Percentiles rank a stretch among this genome's conserved stretches.
phyloP scores from a whole-genome alignment of 2,797 vertebrate species.

The Darevskia nairensis region DNA sequence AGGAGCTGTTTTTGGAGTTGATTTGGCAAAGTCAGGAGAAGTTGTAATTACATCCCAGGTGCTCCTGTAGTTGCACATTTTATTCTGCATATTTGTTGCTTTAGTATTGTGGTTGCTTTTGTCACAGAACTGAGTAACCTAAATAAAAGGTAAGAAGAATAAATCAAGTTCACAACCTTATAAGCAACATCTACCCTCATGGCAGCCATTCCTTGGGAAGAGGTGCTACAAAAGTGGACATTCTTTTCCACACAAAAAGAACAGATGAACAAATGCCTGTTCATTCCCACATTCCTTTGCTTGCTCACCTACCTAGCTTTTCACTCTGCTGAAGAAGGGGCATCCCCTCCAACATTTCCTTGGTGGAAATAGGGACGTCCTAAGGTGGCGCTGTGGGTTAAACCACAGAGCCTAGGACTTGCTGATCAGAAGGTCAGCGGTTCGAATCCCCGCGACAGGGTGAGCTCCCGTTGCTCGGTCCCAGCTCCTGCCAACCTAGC shows the following conservation, averaged over 20 bases:
- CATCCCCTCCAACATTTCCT: too few relatives aligned
- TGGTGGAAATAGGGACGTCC: too few relatives aligned
- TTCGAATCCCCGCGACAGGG: too few relatives aligned
- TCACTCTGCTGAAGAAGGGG: too few relatives aligned
- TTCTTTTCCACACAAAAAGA: background rate
- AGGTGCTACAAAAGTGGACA: background rate
- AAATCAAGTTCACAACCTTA: background rate
- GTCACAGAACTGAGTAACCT: conserved; percentile 80
- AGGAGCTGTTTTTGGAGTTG: conserved; percentile 53
- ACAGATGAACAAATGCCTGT: too few relatives aligned
- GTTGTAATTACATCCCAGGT: conserved; percentile 77
- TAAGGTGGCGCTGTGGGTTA: too few relatives aligned
- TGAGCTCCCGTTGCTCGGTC: too few relatives aligned
- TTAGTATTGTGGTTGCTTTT: conserved; percentile 75
- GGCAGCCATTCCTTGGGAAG: background rate
- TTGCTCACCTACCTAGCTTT: too few relatives aligned
- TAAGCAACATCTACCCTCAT: background rate
- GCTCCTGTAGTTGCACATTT: conserved; percentile 74
- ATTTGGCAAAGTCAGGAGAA: conserved; percentile 73
- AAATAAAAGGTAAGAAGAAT: conserved; percentile 46
- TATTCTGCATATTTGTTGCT: conserved; percentile 81
- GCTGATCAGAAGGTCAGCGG: too few relatives aligned
- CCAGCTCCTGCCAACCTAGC: too few relatives aligned
- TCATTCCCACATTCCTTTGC: too few relatives aligned
- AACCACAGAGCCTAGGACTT: too few relatives aligned